Percentiles rank a stretch among this genome's conserved stretches.
These are phyloP conservation scores for Apteryx owenii DNA, from an alignment of 2,113 vertebrate species.

Conservation along the genomic window DNA sequence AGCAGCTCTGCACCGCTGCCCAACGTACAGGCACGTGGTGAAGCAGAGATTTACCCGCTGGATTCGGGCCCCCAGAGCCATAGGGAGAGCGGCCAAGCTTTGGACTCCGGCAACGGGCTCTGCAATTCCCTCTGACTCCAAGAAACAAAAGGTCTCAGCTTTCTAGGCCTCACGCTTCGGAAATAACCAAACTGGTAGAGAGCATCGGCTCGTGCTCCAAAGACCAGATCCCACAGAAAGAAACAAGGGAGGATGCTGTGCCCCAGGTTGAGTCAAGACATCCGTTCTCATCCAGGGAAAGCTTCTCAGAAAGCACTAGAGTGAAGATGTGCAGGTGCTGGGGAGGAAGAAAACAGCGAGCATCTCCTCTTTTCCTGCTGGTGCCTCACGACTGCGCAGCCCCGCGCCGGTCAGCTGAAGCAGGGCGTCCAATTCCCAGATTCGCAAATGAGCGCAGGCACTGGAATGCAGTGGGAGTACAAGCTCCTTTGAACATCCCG, in stretches of 20 bases:
- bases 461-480: constrained; percentile 62
- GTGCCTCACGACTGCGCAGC: neutral
- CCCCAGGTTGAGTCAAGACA: fast-evolving
- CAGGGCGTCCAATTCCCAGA: neutral
- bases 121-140: neutral
- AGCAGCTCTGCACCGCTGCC: neutral
- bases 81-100: neutral
- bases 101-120: neutral
- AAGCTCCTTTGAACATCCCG: constrained; percentile 48
- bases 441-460: constrained; percentile 7
- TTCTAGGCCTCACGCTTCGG: neutral
- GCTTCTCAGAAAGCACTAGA: neutral
- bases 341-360: constrained; percentile 11
- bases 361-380: constrained; percentile 26
- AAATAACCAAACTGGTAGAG: neutral
- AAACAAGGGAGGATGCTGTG: neutral
- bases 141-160: neutral
- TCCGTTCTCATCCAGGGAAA: neutral
- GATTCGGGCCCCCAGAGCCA: neutral
- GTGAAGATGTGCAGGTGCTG: constrained; percentile 5
- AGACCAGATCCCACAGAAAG: neutral
- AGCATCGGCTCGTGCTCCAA: neutral
- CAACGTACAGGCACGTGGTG: neutral
- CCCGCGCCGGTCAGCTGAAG: neutral
- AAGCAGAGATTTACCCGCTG: neutral